phyloP scores from a whole-genome alignment of 2,113 vertebrate species.

The Ophiodon elongatus region DNA sequence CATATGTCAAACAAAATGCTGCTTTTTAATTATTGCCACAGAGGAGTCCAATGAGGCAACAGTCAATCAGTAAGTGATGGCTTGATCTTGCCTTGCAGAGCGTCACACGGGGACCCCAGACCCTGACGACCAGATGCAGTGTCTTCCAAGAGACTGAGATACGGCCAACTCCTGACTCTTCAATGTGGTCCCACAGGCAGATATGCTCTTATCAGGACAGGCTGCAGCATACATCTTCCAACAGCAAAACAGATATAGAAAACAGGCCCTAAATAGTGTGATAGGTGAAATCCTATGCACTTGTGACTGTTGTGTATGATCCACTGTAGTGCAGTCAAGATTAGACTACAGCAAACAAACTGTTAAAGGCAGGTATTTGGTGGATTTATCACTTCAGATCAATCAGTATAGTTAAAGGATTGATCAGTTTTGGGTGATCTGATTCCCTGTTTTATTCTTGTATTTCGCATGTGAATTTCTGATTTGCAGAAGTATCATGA shows the following conservation, averaged over 20 bases:
- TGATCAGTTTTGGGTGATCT: not conserved
- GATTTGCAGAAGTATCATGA: not conserved
- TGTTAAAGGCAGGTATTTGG: conserved; percentile 40
- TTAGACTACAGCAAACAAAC: conserved; percentile 33
- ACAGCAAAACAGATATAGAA: conserved; percentile 54
- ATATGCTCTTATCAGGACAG: conserved; percentile 78
- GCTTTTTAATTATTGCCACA: conserved; percentile 8
- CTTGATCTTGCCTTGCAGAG: conserved; percentile 48
- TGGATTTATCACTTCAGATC: conserved; percentile 48
- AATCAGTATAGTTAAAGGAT: conserved; percentile 25
- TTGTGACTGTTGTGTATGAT: conserved; percentile 51
- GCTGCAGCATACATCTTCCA: conserved; percentile 68
- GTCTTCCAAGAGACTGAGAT: conserved; percentile 66
- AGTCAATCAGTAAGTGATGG: conserved; percentile 53
- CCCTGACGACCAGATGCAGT: conserved; percentile 50
- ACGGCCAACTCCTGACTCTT: conserved; percentile 73
- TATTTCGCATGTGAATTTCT: not conserved
- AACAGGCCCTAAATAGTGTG: conserved; percentile 41
- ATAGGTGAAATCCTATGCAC: conserved; percentile 47
- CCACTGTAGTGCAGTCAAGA: conserved; percentile 50
- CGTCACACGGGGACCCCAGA: conserved; percentile 43
- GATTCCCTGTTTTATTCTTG: not conserved
- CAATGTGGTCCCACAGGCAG: conserved; percentile 66
- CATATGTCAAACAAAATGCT: conserved; percentile 7
- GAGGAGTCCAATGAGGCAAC: conserved; percentile 39